phyloP scores from a whole-genome alignment of 2,113 vertebrate genomes.

The Thinocorus orbignyianus region DNA sequence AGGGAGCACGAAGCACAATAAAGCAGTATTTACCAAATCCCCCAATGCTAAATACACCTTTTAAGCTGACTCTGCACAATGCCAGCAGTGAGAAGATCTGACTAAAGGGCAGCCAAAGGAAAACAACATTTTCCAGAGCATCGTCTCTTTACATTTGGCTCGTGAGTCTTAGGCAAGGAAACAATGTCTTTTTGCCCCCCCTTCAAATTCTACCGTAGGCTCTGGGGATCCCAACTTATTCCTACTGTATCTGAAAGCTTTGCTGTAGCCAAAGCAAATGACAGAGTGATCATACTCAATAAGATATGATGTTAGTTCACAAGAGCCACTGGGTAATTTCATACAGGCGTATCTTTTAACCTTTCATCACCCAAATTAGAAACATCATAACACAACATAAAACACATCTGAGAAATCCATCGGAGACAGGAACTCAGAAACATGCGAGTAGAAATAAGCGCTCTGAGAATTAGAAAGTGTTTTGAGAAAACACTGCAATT shows the following conservation, averaged over 20 bases:
- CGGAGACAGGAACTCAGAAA: background rate
- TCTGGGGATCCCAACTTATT: constrained; percentile 20
- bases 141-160: constrained; percentile 36
- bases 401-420: constrained; percentile 53
- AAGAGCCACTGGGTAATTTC: constrained; percentile 31
- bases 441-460: background rate
- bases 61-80: constrained; percentile 60
- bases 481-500: constrained; percentile 27
- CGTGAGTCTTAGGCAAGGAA: constrained; percentile 37
- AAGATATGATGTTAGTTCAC: constrained; percentile 22
- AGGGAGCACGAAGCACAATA: constrained; percentile 48
- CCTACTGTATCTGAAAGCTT: constrained; percentile 50
- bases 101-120: constrained; percentile 66
- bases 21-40: constrained; percentile 63
- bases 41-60: constrained; percentile 66
- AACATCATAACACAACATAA: constrained; percentile 49
- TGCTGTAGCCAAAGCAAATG: constrained; percentile 55
- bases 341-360: constrained; percentile 49
- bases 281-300: constrained; percentile 44
- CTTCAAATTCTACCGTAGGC: constrained; percentile 1
- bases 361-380: constrained; percentile 58
- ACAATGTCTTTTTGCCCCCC: background rate
- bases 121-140: constrained; percentile 62
- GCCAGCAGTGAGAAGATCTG: constrained; percentile 45
- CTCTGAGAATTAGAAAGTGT: constrained; percentile 13